Base-by-base conservation (phyloP, 1,140 invertebrate genomes). In the Pissodes strobi region DNA sequence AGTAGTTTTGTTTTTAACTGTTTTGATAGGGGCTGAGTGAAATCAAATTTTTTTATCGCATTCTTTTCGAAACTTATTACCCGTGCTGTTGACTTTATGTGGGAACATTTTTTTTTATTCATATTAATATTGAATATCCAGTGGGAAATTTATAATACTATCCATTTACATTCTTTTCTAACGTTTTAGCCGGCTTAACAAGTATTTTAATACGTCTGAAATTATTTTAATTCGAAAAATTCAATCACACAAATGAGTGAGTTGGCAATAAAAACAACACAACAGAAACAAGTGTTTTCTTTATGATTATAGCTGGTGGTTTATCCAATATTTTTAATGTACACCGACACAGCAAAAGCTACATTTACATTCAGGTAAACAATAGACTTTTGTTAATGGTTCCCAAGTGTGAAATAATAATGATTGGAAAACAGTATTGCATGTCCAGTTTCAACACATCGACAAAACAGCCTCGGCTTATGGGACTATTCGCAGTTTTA, bases 331-430 rank as follows among this genome's bases (percentile, higher is more conserved):
- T 53, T 53, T 53, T 53, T 53, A 53, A 53, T 53, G 51, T 53
- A 21, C 21, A 9, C 17, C n/a, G 21, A 9, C 48, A n/a, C 8
- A 15, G 48, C 6, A 51, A 51, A 51, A 13, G 48, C 17, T 23
- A 38, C 51, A 53, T 53, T 53, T 53, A 53, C 27, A 53, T 53
- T 53, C 51, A 53, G 51, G 51, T 53, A 34, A 53, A 53, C 34
- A 53, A 53, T 17, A 18, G 30, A 30, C 8, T 34, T n/a, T 34
- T 10, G 34, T 13, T n/a, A 53, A 53, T 38, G 51, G 34, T 53
- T 53, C 51, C 51, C 51, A 53, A 53, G 51, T 53, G 51, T 19
- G 51, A 53, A 53, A 53, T 53, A 53, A 53, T 53, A 53, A 53
- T 53, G 51, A 53, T 53, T 53, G 51, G 51, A 53, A 53, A 53